Conservation (phyloP, 2,797 vertebrate species). For the Molothrus ater region DNA sequence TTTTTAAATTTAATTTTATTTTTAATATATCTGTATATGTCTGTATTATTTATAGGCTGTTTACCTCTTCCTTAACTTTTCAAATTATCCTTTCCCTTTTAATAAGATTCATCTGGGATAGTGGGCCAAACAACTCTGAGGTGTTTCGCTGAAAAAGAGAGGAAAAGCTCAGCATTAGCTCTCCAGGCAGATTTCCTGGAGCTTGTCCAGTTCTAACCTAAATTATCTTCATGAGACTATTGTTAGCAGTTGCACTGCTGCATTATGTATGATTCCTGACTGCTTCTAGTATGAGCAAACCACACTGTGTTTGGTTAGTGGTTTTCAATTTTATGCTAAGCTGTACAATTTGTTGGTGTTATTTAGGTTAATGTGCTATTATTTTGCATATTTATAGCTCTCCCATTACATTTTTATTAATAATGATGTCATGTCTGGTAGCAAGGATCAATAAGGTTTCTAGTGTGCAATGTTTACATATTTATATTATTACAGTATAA, state of each 20-base stretch:
- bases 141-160: constrained; percentile 12
- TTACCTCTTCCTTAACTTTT: constrained; percentile 22
- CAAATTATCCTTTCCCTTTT: constrained; percentile 5
- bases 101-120: neutral
- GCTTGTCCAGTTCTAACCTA: constrained; percentile 30
- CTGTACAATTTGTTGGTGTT: constrained; percentile 50
- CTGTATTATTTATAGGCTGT: neutral
- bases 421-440: constrained; percentile 63
- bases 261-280: constrained; percentile 55
- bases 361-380: constrained; percentile 63
- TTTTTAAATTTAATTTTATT: neutral
- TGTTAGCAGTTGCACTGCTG: constrained; percentile 44
- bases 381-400: constrained; percentile 56
- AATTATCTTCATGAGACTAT: constrained; percentile 54
- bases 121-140: neutral
- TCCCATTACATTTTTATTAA: constrained; percentile 54
- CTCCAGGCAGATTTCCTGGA: constrained; percentile 56
- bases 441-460: constrained; percentile 40
- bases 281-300: constrained; percentile 40
- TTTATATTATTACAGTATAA: constrained; percentile 55
- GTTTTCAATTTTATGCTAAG: constrained; percentile 66
- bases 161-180: constrained; percentile 31
- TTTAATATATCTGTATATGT: neutral
- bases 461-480: constrained; percentile 50
- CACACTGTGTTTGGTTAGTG: constrained; percentile 2